These are phyloP conservation scores for Leucoma salicis DNA, from an alignment of 2,888 invertebrate genomes.

Conservation along the genomic window DNA sequence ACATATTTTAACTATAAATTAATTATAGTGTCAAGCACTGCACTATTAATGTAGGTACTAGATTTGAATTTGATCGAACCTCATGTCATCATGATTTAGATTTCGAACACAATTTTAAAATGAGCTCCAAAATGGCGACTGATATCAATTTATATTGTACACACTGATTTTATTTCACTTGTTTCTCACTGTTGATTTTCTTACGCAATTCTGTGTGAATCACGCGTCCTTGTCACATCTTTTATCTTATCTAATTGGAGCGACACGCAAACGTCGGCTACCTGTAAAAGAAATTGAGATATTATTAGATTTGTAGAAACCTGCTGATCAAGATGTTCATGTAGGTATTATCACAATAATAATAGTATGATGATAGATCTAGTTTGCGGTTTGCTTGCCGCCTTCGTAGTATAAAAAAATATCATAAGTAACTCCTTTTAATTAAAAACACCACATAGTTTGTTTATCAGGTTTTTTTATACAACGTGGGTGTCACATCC, in stretches of 20 bases:
- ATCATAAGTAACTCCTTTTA: too few species aligned
- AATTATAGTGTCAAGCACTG: slow-evolving; percentile 7
- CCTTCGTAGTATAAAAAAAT: too few species aligned
- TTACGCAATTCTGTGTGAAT: slow-evolving; percentile 16
- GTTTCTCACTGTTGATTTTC: slow-evolving; percentile 9
- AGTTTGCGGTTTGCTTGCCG: too few species aligned
- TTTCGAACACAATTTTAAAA: slow-evolving; percentile 6
- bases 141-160: not conserved
- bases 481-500: too few species aligned
- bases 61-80: slow-evolving; percentile 1
- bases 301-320: slow-evolving; percentile 21
- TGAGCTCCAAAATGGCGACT: slow-evolving; percentile 6
- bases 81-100: slow-evolving; percentile 20
- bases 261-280: slow-evolving; percentile 20
- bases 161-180: slow-evolving; percentile 7
- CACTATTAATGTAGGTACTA: slow-evolving; percentile 8
- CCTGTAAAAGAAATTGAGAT: slow-evolving; percentile 33
- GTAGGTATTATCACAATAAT: too few species aligned
- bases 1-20: slow-evolving; percentile 1
- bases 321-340: not conserved
- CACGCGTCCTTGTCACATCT: slow-evolving; percentile 31
- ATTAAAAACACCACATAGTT: too few species aligned
- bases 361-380: too few species aligned
- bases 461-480: too few species aligned
- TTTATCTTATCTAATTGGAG: slow-evolving; percentile 36